Evolutionary conservation across 2,797 vertebrate species (phyloP), one percentile per base, ranked within the genome.

Genomic region (Falco columbarius): DNA sequence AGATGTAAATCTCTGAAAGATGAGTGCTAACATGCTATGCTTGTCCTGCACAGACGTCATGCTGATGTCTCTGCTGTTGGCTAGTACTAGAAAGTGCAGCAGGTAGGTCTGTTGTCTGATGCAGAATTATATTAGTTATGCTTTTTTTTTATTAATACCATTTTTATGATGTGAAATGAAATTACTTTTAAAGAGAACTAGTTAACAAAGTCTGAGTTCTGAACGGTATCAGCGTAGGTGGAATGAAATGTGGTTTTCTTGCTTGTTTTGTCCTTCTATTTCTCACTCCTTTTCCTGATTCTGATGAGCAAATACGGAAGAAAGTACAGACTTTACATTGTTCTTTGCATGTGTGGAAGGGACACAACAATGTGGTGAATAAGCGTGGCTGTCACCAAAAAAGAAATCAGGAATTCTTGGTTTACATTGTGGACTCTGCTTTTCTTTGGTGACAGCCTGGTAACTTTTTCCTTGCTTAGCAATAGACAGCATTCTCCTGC

Each of bases 381-480:
- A 70, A 81, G 65, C 0, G 2, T 19, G 14, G 12, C 55, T 76
- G 20, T 68, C 86, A 61, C 21, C 3, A 63, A 63, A 79, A 86
- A 26, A 34, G 20, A 32, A 76, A 54, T 13, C 12, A 24, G 32
- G 8, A 51, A 9, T 29, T 79, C 83, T 79, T 79, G 7, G 7
- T 79, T 81, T 74, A 67, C 0, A 0, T 74, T 92, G 27, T 94
- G 81, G 58, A 38, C 67, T 94, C 83, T 70, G 10, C 5, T 86
- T 80, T 96, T 91, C 56, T 68, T 65, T 61, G 52, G 54, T 74
- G 74, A 62, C 75, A 67, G 51, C n/a, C 44, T 81, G 30, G 29
- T 86, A 80, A 67, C 80, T 94, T 96, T 81, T 80, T 71, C 26
- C 59, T 80, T 67, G 52, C 90, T 95, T 72, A 93, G 75, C 75